phyloP scores from a whole-genome alignment of 1,140 invertebrate genomes.

The Thaumatotibia leucotreta region DNA sequence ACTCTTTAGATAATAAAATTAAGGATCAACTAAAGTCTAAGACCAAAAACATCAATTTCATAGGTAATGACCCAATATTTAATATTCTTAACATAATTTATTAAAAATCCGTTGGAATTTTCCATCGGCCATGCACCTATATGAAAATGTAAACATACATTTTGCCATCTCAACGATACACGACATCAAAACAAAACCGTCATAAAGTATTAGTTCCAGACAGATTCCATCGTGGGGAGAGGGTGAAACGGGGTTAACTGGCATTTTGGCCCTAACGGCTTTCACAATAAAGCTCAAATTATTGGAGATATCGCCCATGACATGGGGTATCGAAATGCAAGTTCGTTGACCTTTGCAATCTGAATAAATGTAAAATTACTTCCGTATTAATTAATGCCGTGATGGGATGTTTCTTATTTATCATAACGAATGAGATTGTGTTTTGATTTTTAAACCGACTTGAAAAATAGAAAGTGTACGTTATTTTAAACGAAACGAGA shows the following conservation, averaged over 20 bases:
- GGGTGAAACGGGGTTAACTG: conserved; percentile 30
- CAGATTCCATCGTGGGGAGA: conserved; percentile 47
- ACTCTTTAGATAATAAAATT: too few species aligned
- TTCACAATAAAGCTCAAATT: not conserved
- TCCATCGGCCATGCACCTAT: not conserved
- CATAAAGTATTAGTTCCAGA: conserved; percentile 61
- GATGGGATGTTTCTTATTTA: not conserved
- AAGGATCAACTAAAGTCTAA: too few species aligned
- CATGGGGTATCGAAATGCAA: conserved; percentile 7
- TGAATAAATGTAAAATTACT: not conserved
- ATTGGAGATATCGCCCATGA: not conserved
- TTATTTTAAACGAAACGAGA: too few species aligned
- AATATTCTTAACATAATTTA: too few species aligned
- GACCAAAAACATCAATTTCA: too few species aligned
- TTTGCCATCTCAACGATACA: not conserved
- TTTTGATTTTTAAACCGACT: too few species aligned
- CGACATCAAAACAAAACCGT: conserved; percentile 42
- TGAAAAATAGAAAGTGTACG: too few species aligned
- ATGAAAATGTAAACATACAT: not conserved
- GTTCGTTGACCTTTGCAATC: conserved; percentile 12
- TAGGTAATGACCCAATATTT: too few species aligned
- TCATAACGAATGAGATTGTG: too few species aligned
- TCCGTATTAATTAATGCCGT: not conserved
- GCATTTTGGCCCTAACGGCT: not conserved
- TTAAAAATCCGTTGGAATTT: too few species aligned